Evolutionary conservation across 2,888 invertebrate genomes (phyloP).

Genomic region (Serripes groenlandicus): DNA sequence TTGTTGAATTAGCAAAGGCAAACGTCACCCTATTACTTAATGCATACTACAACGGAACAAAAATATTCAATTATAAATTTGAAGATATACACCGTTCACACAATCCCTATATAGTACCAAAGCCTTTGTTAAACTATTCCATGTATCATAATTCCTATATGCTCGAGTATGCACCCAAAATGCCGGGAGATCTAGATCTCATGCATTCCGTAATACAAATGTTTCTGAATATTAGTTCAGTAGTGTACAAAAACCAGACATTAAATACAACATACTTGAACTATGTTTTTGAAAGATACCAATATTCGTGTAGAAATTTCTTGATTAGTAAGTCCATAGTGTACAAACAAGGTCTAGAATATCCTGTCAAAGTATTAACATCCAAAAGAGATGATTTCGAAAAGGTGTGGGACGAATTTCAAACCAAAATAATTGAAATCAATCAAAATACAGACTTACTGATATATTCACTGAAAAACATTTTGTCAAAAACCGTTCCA

Average conservation of each 20-base stretch:
- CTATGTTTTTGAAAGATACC: slow-evolving; percentile 54
- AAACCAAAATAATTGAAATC: slow-evolving; percentile 39
- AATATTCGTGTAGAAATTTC: slow-evolving; percentile 66
- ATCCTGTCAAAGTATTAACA: slow-evolving; percentile 66
- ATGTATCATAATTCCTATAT: slow-evolving; percentile 68
- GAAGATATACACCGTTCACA: slow-evolving; percentile 57
- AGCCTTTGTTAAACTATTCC: slow-evolving; percentile 70
- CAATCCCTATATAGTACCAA: slow-evolving; percentile 74
- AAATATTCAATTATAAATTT: slow-evolving; percentile 75
- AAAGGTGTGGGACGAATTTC: slow-evolving; percentile 56
- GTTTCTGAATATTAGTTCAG: slow-evolving; percentile 59
- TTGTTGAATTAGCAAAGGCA: slow-evolving; percentile 66
- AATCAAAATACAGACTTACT: slow-evolving; percentile 58
- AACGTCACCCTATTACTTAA: slow-evolving; percentile 73
- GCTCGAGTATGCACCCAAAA: slow-evolving; percentile 58
- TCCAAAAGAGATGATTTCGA: slow-evolving; percentile 58
- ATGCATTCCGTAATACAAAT: slow-evolving; percentile 48
- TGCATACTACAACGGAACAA: slow-evolving; percentile 72
- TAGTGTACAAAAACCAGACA: slow-evolving; percentile 49
- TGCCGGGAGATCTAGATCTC: slow-evolving; percentile 55
- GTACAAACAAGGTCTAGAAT: slow-evolving; percentile 74
- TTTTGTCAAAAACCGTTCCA: slow-evolving; percentile 54
- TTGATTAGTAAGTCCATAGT: slow-evolving; percentile 73
- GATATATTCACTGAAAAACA: slow-evolving; percentile 26
- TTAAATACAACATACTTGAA: slow-evolving; percentile 64